Evolutionary conservation across 1,140 invertebrate species (phyloP).

Genomic region (Aporrectodea caliginosa): DNA sequence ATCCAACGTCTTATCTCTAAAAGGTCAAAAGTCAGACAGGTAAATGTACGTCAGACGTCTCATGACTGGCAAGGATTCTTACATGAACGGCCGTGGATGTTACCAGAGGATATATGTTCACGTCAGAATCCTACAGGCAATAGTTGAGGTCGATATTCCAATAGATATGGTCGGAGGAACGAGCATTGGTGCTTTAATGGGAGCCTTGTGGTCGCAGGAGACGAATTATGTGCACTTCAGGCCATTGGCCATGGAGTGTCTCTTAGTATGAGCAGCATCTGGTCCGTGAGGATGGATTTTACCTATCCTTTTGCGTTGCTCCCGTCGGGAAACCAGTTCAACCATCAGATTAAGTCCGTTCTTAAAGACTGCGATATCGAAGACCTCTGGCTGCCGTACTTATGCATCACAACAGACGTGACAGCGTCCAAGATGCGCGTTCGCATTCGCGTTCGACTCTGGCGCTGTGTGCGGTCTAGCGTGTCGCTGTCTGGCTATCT

Average conservation of each 20-base stretch:
- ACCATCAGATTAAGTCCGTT: slow-evolving; percentile 64
- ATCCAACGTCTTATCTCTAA: too few relatives aligned
- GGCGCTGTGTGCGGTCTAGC: too few relatives aligned
- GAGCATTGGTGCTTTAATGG: slow-evolving; percentile 95
- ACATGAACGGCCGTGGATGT: too few relatives aligned
- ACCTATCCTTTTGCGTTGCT: slow-evolving; percentile 95
- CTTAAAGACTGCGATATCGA: slow-evolving; percentile 89
- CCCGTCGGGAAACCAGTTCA: slow-evolving; percentile 72
- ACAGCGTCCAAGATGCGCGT: too few relatives aligned
- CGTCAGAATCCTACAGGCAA: slow-evolving; percentile 89
- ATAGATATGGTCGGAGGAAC: slow-evolving; percentile 98
- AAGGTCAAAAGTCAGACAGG: too few relatives aligned
- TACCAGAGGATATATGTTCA: too few relatives aligned
- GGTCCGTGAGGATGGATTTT: slow-evolving; percentile 85
- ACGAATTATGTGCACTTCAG: slow-evolving; percentile 85
- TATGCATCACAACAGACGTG: too few relatives aligned
- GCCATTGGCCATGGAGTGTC: slow-evolving; percentile 86
- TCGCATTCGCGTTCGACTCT: too few relatives aligned
- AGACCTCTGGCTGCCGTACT: too few relatives aligned
- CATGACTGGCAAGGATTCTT: too few relatives aligned
- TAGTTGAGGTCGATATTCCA: slow-evolving; percentile 90
- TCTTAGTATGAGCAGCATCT: slow-evolving; percentile 53
- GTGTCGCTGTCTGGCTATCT: too few relatives aligned
- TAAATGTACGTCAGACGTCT: too few relatives aligned
- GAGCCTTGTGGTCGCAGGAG: slow-evolving; percentile 69